Evolutionary conservation across 2,113 vertebrate species (phyloP).

Genomic region (Passerina amoena): DNA sequence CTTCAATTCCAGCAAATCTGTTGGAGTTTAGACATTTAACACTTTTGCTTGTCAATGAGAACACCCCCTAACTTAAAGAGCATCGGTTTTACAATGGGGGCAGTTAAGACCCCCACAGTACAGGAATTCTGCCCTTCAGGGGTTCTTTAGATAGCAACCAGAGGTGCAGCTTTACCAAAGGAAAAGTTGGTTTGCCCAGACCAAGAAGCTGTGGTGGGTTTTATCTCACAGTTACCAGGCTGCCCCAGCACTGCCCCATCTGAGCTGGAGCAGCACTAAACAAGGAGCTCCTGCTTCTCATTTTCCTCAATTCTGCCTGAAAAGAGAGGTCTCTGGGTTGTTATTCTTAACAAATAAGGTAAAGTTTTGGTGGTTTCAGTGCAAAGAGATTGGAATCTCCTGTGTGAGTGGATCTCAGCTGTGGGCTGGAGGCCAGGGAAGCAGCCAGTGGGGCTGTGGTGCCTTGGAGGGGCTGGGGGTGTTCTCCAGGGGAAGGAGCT

Average conservation of each 20-base stretch:
- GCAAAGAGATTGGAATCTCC: background rate
- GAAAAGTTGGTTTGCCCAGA: background rate
- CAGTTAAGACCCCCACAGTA: background rate
- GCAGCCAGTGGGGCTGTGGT: fast-evolving
- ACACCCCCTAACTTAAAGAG: fast-evolving
- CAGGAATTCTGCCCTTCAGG: background rate
- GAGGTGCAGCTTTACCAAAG: background rate
- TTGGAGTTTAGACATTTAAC: fast-evolving
- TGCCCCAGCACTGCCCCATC: fast-evolving
- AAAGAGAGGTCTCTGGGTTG: background rate
- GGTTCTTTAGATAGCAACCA: background rate
- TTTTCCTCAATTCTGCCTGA: background rate
- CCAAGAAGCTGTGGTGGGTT: background rate
- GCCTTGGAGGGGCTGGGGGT: background rate
- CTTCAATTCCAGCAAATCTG: background rate
- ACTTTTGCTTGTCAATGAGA: background rate
- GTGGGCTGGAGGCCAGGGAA: fast-evolving
- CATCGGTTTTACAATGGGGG: fast-evolving
- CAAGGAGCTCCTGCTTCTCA: background rate
- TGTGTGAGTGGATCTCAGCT: background rate
- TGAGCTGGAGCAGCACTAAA: background rate
- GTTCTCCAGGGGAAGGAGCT: background rate
- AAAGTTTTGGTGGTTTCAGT: background rate
- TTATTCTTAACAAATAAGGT: background rate
- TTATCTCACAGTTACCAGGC: background rate